Evolutionary conservation across 2,888 invertebrate genomes (phyloP), one percentile per base, ranked within the genome.

Genomic region (Volucella inanis): DNA sequence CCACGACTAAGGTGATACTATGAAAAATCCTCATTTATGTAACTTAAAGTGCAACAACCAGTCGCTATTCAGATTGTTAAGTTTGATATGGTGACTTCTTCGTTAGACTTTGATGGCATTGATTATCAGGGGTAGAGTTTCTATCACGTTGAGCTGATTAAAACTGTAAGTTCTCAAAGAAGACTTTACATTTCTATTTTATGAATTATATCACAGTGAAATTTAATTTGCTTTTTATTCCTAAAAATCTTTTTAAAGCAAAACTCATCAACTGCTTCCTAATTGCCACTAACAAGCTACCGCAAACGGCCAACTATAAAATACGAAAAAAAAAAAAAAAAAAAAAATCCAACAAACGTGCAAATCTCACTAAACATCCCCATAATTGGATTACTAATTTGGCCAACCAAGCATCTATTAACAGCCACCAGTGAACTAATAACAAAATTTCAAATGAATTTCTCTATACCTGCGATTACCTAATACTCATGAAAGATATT

Each of bases 201-300:
- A 31, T 31, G 6, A 31, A 4, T 31, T 31, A 6, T 31, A 31
- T 2, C 2, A 31, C 31, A 31, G 6, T 6, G 31, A 31, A 31
- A 31, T 31, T 31, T 31, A 31, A 31, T 8, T 39, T 10, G 2
- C n/a, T 12, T 43, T 39, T 41, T 57, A 9, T 4, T 31, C 57
- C 6, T 57, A 38, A 55, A n/a, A 14, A 6, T 14, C 55, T 55
- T 8, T 31, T 50, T 52, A 41, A 15, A 61, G 39, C 52, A 41
- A 65, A 18, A 62, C 39, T 47, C 47, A 47, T 61, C 54, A 45
- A 47, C 18, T 43, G 0, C 11, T 45, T 54, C 18, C 77, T 82
- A 82, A 77, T 68, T 82, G 50, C 10, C 31, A 12, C 67, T 77
- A 77, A 72, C 65, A 55, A 39, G 52, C 61, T 8, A 10, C n/a